phyloP scores from a whole-genome alignment of 1,140 invertebrate genomes.

The Scaptomyza graminum region DNA sequence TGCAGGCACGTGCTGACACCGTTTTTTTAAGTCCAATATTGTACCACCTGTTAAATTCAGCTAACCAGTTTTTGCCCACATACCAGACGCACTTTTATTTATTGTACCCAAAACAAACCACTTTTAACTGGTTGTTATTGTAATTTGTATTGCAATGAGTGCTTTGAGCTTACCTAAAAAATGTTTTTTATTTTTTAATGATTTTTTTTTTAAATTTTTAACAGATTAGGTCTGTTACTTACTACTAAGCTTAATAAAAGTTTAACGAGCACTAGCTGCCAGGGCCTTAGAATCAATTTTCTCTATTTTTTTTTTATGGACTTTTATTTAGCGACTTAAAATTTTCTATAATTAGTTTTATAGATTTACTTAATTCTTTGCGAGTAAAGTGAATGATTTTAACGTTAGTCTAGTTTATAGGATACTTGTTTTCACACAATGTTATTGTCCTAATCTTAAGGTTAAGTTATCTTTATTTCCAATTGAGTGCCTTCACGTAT shows the following conservation, averaged over 20 bases:
- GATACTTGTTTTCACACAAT: not conserved
- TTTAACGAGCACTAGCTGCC: too few relatives aligned
- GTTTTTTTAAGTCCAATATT: conserved; percentile 1
- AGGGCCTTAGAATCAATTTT: too few relatives aligned
- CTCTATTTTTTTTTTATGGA: too few relatives aligned
- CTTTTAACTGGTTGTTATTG: not conserved
- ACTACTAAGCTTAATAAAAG: too few relatives aligned
- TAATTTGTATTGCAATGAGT: not conserved
- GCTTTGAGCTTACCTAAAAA: not conserved
- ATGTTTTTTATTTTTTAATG: not conserved
- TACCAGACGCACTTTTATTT: conserved; percentile 9
- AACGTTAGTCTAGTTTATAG: too few relatives aligned
- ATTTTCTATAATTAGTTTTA: too few relatives aligned
- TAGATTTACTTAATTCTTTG: too few relatives aligned
- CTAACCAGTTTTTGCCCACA: conserved; percentile 5
- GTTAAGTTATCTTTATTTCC: too few relatives aligned
- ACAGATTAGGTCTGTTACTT: too few relatives aligned
- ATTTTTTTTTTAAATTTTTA: not conserved
- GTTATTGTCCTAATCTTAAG: not conserved
- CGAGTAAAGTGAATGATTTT: too few relatives aligned
- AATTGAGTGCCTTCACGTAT: too few relatives aligned
- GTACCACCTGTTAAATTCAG: conserved; percentile 9
- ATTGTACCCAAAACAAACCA: not conserved
- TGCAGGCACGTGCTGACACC: conserved; percentile 19
- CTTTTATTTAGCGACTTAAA: too few relatives aligned